These are phyloP conservation scores for Enoplosus armatus DNA, from an alignment of 2,797 vertebrate genomes.

Conservation along the genomic window DNA sequence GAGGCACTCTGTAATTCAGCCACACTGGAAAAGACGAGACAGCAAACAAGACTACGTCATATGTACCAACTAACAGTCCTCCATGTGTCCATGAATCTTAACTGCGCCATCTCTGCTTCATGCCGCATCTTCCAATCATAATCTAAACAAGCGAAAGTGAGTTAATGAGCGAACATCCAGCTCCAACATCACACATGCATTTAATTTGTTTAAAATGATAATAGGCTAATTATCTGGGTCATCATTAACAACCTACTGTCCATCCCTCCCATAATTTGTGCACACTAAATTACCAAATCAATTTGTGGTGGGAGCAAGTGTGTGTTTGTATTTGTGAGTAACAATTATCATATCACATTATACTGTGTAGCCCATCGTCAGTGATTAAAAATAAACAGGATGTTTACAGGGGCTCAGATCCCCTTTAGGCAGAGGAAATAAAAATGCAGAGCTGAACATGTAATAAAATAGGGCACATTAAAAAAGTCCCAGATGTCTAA, in stretches of 20 bases:
- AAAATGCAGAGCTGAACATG: slow-evolving; percentile 38
- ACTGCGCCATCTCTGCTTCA: slow-evolving; percentile 26
- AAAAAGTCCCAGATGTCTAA: slow-evolving; percentile 45
- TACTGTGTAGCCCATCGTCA: slow-evolving; percentile 31
- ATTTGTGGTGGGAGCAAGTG: slow-evolving; percentile 56
- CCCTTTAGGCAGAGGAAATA: slow-evolving; percentile 44
- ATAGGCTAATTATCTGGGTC: slow-evolving; percentile 73
- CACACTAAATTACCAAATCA: slow-evolving; percentile 61
- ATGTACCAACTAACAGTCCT: slow-evolving; percentile 31
- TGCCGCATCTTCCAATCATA: slow-evolving; percentile 33
- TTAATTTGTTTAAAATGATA: slow-evolving; percentile 73
- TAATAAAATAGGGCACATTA: slow-evolving; percentile 53
- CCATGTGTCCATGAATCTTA: slow-evolving; percentile 46
- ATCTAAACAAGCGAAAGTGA: slow-evolving; percentile 43
- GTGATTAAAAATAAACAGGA: slow-evolving; percentile 69
- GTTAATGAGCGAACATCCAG: slow-evolving; percentile 65
- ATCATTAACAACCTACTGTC: slow-evolving; percentile 65
- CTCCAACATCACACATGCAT: slow-evolving; percentile 49
- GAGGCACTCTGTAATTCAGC: slow-evolving; percentile 72
- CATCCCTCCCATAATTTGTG: slow-evolving; percentile 51
- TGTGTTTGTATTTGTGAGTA: slow-evolving; percentile 50
- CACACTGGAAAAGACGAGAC: slow-evolving; percentile 57
- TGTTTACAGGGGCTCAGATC: slow-evolving; percentile 62
- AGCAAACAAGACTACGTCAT: slow-evolving; percentile 57
- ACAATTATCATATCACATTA: slow-evolving; percentile 68